Evolutionary conservation across 2,888 invertebrate genomes (phyloP).

Genomic region (Chrysopilus asiliformis): DNA sequence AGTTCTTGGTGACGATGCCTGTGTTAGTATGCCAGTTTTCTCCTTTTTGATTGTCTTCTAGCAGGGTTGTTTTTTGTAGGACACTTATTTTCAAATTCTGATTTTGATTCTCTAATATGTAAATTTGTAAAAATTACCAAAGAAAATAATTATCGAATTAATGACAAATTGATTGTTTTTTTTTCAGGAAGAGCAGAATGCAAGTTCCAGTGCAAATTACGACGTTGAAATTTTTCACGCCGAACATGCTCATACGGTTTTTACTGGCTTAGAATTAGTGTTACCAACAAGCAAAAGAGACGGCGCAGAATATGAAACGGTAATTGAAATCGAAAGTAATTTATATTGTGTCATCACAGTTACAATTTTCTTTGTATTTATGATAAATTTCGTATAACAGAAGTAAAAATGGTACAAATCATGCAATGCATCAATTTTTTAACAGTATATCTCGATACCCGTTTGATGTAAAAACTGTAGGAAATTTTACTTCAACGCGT

Average conservation of each 20-base stretch:
- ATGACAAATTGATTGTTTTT: neutral
- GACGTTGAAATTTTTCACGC: constrained; percentile 96
- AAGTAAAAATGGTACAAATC: no score
- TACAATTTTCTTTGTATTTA: constrained; percentile 5
- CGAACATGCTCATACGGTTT: constrained; percentile 68
- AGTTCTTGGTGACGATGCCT: no score
- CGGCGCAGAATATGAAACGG: constrained; percentile 64
- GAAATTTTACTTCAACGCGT: no score
- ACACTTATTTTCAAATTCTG: no score
- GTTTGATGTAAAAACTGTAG: no score
- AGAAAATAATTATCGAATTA: neutral
- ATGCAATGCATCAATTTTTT: no score
- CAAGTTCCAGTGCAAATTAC: constrained; percentile 94
- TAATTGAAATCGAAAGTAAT: constrained; percentile 21
- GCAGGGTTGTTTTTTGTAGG: no score
- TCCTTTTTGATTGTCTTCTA: no score
- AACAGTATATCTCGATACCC: no score
- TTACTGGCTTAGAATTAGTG: constrained; percentile 51
- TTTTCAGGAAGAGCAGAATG: constrained; percentile 79
- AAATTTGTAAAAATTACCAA: neutral
- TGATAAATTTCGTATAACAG: no score
- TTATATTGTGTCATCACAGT: constrained; percentile 3
- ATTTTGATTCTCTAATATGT: no score
- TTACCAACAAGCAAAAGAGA: constrained; percentile 49
- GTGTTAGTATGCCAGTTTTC: no score